Percentiles rank a stretch among this genome's conserved stretches.
These are phyloP conservation scores for Agapornis roseicollis DNA, from an alignment of 2,113 vertebrate species.

Conservation along the genomic window DNA sequence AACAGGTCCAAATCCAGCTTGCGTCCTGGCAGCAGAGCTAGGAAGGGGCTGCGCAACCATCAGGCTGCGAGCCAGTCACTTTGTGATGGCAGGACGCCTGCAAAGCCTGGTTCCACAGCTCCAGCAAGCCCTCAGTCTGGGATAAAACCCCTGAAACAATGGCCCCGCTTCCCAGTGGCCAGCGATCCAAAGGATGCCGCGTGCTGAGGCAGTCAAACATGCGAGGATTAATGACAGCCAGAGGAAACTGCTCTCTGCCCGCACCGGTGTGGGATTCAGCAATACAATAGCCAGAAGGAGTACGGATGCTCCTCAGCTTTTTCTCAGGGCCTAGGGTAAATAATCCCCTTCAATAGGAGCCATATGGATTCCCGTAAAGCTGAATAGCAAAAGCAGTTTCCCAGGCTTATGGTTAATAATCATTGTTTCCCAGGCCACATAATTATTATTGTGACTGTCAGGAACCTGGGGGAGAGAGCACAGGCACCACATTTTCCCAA, in stretches of 20 bases:
- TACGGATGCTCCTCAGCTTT: not conserved
- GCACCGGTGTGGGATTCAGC: not conserved
- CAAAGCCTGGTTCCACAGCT: not conserved
- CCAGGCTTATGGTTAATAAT: slow-evolving; percentile 44
- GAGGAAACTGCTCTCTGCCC: not conserved
- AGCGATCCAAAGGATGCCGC: not conserved
- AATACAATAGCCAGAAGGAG: slow-evolving; percentile 56
- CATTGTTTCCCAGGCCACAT: slow-evolving; percentile 33
- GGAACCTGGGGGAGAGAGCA: not conserved
- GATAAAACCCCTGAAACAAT: slow-evolving; percentile 23
- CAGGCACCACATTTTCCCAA: not conserved
- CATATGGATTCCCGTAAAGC: slow-evolving; percentile 21
- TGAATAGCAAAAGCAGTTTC: slow-evolving; percentile 46
- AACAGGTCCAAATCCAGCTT: not conserved
- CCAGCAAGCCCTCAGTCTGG: not conserved
- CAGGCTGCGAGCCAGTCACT: not conserved
- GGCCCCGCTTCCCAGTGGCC: not conserved
- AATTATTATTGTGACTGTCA: slow-evolving; percentile 44
- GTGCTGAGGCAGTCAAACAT: not conserved
- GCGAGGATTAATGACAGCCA: not conserved
- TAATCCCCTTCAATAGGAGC: slow-evolving; percentile 35
- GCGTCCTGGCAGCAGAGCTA: not conserved
- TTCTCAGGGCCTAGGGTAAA: slow-evolving; percentile 61
- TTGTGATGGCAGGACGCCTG: not conserved
- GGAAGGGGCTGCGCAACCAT: not conserved